A percentile compares a stretch with the other conserved stretches of the same genome.
Evolutionary conservation across 2,888 invertebrate genomes (phyloP).

Genomic region (Campoplex capitator): DNA sequence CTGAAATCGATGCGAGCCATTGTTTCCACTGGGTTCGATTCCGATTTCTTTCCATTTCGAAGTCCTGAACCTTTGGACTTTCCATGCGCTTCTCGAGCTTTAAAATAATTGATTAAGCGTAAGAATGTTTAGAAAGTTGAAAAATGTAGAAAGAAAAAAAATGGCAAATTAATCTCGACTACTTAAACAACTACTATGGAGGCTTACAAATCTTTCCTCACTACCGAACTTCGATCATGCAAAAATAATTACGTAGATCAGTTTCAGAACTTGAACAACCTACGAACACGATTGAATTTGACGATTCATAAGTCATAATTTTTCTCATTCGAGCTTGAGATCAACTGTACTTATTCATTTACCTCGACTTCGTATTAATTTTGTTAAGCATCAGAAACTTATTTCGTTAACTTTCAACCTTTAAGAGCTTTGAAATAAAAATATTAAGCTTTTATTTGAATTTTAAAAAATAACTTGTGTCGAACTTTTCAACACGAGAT

Average conservation of each 20-base stretch:
- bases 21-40: constrained; percentile 80
- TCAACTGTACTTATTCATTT: background rate
- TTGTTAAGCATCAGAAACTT: background rate
- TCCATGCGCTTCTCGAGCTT: constrained; percentile 74
- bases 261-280: background rate
- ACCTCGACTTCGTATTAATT: background rate
- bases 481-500: background rate
- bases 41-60: constrained; percentile 60
- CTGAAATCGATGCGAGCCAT: constrained; percentile 83
- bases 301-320: background rate
- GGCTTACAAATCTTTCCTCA: background rate
- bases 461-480: background rate
- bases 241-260: background rate
- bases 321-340: background rate
- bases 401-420: no score
- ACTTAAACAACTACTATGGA: background rate
- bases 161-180: background rate
- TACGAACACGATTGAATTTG: background rate
- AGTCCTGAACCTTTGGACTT: constrained; percentile 63
- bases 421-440: background rate
- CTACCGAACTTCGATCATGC: background rate
- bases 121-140: background rate
- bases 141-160: background rate
- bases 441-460: background rate
- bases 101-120: constrained; percentile 31